These are phyloP conservation scores for Drosophila lutescens DNA, from an alignment of 2,888 invertebrate species.

Conservation along the genomic window DNA sequence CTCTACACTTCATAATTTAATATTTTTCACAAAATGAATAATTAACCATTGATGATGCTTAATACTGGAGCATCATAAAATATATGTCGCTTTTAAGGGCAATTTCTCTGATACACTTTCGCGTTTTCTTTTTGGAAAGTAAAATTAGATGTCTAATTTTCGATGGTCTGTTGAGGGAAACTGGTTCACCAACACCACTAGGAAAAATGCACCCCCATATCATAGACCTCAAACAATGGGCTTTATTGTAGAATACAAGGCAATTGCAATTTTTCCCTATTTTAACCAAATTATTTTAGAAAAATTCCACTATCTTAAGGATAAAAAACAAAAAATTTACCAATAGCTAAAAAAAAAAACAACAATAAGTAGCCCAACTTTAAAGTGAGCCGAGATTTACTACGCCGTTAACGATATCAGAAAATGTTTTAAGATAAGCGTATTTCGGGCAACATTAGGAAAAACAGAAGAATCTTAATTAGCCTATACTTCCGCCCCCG, in stretches of 20 bases:
- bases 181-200: slow-evolving; percentile 31
- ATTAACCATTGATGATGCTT: not conserved
- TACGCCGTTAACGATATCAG: slow-evolving; percentile 14
- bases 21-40: not conserved
- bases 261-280: not conserved
- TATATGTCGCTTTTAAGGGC: not conserved
- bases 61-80: not conserved
- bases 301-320: not conserved
- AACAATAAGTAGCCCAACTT: slow-evolving; percentile 12
- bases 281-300: not conserved
- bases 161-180: slow-evolving; percentile 2
- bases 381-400: not conserved
- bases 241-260: slow-evolving; percentile 9
- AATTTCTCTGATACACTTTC: too few relatives aligned
- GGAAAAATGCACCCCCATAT: slow-evolving; percentile 27
- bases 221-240: slow-evolving; percentile 11
- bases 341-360: not conserved
- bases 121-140: not conserved
- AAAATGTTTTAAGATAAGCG: not conserved
- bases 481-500: slow-evolving; percentile 24
- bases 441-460: not conserved
- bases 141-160: slow-evolving; percentile 3
- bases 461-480: slow-evolving; percentile 3
- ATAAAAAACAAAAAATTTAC: not conserved
- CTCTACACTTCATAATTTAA: not conserved